phyloP scores from a whole-genome alignment of 2,797 vertebrate genomes.

The Varecia variegata region DNA sequence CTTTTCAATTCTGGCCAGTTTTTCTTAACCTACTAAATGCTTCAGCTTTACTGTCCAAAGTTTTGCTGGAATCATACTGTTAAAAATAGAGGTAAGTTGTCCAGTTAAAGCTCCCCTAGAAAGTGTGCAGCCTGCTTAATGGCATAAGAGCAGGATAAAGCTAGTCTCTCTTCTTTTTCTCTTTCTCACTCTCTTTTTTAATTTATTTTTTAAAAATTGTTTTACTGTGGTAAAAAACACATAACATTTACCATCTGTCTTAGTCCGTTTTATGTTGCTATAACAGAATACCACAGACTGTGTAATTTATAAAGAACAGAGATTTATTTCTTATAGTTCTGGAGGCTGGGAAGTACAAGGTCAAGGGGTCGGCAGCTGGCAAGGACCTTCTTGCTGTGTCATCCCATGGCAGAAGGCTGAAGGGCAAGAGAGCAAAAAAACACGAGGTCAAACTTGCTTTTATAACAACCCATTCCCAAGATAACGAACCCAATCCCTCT shows the following conservation, averaged over 20 bases:
- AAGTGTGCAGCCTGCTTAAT: not conserved
- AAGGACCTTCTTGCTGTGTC: not conserved
- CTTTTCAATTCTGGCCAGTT: conserved; percentile 62
- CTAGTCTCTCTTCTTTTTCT: not conserved
- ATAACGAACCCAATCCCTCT: not conserved
- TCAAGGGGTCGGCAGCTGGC: not conserved
- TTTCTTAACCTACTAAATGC: conserved; percentile 66
- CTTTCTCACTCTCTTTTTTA: not conserved
- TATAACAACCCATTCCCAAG: not conserved
- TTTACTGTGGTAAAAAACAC: not conserved
- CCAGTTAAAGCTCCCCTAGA: not conserved
- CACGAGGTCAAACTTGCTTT: not conserved
- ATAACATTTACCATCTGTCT: not conserved
- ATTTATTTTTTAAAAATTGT: not conserved
- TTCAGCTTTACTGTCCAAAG: conserved; percentile 20
- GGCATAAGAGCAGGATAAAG: not conserved
- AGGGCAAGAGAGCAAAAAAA: not conserved
- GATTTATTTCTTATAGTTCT: not conserved
- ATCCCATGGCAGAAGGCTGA: not conserved
- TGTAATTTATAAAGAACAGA: not conserved
- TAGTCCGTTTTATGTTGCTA: not conserved
- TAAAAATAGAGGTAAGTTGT: conserved; percentile 25
- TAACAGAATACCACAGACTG: not conserved
- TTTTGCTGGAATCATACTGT: not conserved
- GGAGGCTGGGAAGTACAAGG: not conserved